Conservation (phyloP, 2,888 invertebrate genomes). For the Steromphala cineraria region DNA sequence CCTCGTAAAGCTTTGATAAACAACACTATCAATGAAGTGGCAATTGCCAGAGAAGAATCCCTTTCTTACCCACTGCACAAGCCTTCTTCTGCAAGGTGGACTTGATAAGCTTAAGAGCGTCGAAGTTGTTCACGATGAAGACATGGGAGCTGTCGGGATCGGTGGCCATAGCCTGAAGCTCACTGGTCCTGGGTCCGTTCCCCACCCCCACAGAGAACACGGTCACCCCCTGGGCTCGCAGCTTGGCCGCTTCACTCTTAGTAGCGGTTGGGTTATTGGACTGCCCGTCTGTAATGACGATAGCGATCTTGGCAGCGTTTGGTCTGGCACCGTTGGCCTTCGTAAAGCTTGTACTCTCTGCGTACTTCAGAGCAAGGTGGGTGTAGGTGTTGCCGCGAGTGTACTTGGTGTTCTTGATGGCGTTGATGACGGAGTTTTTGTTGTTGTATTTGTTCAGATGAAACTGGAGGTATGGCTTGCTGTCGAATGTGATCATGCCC, state of each 20-base stretch:
- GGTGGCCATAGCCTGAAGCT: constrained; percentile 62
- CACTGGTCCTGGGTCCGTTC: constrained; percentile 42
- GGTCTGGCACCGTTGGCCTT: constrained; percentile 52
- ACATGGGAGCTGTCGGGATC: constrained; percentile 61
- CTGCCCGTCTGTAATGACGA: constrained; percentile 48
- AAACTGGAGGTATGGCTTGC: constrained; percentile 32
- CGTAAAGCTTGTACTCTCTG: constrained; percentile 53
- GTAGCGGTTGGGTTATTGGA: constrained; percentile 55
- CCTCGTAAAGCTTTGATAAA: too few relatives aligned
- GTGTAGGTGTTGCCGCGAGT: constrained; percentile 63
- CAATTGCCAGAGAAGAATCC: too few relatives aligned
- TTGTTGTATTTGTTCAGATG: constrained; percentile 33
- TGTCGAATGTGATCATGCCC: constrained; percentile 38
- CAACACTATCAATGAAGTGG: too few relatives aligned
- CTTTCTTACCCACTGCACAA: constrained; percentile 31
- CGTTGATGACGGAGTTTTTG: constrained; percentile 31
- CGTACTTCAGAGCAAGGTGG: constrained; percentile 59
- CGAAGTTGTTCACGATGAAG: constrained; percentile 60
- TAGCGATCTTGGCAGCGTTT: constrained; percentile 28
- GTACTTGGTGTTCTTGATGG: constrained; percentile 55
- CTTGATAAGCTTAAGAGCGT: constrained; percentile 57
- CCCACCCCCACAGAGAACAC: constrained; percentile 66
- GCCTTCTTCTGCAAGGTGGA: constrained; percentile 52
- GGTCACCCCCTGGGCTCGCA: constrained; percentile 53
- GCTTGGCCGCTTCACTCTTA: constrained; percentile 47